Percentiles rank a stretch among this genome's conserved stretches.
Conservation (phyloP, 2,888 invertebrate genomes). For the Polymixis flavicincta region DNA sequence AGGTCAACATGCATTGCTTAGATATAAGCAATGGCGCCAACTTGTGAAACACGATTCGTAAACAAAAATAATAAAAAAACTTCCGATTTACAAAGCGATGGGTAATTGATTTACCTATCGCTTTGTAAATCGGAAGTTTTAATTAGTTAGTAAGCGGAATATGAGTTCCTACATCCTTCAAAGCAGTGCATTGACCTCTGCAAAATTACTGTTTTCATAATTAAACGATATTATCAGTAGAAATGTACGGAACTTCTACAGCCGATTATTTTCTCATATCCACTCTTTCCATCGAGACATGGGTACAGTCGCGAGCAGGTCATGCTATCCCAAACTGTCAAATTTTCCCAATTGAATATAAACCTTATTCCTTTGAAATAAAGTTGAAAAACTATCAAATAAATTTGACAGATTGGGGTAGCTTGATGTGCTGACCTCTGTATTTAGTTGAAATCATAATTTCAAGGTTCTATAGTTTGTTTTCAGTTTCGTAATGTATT, state of each 20-base stretch:
- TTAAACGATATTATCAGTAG: constrained; percentile 5
- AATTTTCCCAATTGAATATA: too few species aligned
- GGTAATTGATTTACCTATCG: neutral
- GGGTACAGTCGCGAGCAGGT: too few species aligned
- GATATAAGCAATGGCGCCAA: neutral
- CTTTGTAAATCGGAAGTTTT: constrained; percentile 8
- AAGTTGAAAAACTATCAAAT: too few species aligned
- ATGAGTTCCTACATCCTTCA: constrained; percentile 9
- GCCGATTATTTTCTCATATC: constrained; percentile 2
- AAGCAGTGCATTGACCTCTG: constrained; percentile 8
- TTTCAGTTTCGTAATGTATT: neutral
- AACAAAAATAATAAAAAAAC: constrained; percentile 5
- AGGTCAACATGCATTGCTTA: neutral
- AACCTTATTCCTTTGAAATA: too few species aligned
- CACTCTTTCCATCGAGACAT: neutral
- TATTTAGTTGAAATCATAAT: constrained; percentile 4
- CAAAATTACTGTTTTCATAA: constrained; percentile 7
- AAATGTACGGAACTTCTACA: neutral
- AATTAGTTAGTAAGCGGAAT: constrained; percentile 8
- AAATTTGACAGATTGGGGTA: too few species aligned
- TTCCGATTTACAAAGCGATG: too few species aligned
- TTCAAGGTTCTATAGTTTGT: neutral
- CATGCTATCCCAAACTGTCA: too few species aligned
- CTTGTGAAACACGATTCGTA: neutral
- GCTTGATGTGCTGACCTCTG: too few species aligned